Conservation (phyloP, 2,113 vertebrate genomes). For the Motacilla alba region DNA sequence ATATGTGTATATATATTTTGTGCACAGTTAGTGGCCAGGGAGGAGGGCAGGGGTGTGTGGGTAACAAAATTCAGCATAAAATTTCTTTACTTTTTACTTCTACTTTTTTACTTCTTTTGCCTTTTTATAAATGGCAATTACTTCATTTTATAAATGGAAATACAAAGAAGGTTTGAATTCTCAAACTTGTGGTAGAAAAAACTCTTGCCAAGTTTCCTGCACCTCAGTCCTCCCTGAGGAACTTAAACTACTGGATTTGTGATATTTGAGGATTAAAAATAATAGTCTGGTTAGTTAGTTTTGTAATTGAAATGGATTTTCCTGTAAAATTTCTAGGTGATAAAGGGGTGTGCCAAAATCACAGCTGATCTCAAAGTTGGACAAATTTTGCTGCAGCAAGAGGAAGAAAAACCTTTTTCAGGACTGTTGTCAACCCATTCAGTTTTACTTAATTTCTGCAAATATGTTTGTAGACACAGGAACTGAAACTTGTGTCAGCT, state of each 20-base stretch:
- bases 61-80: not conserved
- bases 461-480: slow-evolving; percentile 37
- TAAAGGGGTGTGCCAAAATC: not conserved
- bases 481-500: slow-evolving; percentile 44
- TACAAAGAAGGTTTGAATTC: not conserved
- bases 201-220: not conserved
- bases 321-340: not conserved
- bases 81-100: not conserved
- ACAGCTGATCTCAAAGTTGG: not conserved
- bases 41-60: not conserved
- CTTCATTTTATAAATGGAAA: not conserved
- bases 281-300: not conserved
- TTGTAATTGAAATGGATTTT: not conserved
- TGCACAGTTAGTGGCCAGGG: not conserved
- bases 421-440: slow-evolving; percentile 18
- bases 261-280: not conserved
- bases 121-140: not conserved
- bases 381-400: not conserved
- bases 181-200: not conserved
- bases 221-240: not conserved
- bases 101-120: not conserved
- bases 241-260: not conserved
- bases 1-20: not conserved
- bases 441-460: slow-evolving; percentile 41
- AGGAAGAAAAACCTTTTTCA: not conserved